Evolutionary conservation across 64 coral and sea anemone genomes (phyloP), one percentile per base, ranked within the genome.

Genomic region (Stylophora pistillata): DNA sequence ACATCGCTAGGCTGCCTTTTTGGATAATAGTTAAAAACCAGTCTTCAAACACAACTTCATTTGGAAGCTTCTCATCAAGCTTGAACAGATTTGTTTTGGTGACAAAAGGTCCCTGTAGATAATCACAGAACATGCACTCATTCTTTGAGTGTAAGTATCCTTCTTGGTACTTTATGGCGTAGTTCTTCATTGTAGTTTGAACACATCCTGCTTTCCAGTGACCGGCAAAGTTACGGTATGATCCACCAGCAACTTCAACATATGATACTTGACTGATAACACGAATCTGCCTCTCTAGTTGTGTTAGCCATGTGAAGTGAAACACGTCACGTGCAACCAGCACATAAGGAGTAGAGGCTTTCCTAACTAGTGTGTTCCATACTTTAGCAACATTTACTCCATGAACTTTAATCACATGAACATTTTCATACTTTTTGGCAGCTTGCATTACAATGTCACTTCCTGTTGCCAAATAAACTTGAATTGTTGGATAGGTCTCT

Each of bases 41-140:
- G 82, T 91, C 90, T 25, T 91, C 90, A 64, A 91, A 72, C 32
- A 91, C 21, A 87, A 93, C 83, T 25, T 93, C 83, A 81, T 69
- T 83, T 37, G 30, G 18, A 52, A 90, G 62, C 13, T 0, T 63
- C 61, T 86, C 72, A 56, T 92, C 90, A 73, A 92, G 84, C 18
- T 73, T 60, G 17, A 91, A 9, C 20, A 85, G 21, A 62, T 4
- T 47, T 29, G 79, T 91, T 28, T 27, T 73, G 14, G 79, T 71
- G 1, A 91, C 55, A 74, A 91, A 91, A 17, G 80, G 89, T 9
- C 89, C 89, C 72, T 59, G 0, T 2, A 91, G 52, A 55, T 91
- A 80, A 68, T 91, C 89, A 74, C 89, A 91, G 31, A 41, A 91
- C 81, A 91, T 91, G 58, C 89, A 91, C 10, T 84, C 69, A 15